Evolutionary conservation across 1,140 invertebrate genomes (phyloP), one percentile per base, ranked within the genome.

Genomic region (Zaprionus taronus): DNA sequence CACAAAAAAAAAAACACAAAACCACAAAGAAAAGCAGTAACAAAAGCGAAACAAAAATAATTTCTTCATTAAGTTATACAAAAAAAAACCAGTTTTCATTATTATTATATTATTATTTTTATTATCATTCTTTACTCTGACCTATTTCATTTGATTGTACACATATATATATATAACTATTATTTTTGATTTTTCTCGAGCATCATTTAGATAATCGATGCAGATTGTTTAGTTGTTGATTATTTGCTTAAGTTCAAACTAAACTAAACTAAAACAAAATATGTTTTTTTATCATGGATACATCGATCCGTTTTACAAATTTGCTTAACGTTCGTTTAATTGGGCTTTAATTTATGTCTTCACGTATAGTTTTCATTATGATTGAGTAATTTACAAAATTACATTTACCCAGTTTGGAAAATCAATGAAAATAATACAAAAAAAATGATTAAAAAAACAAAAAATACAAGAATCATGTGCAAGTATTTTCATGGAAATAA

Each of bases 401-500:
- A 85, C 82, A 67, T 64, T 51, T 47, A 41, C 20, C 55, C 55
- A 17, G 14, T 9, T 77, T 28, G 51, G 20, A 69, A 72, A 51
- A 55, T 57, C 41, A 41, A 76, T 47, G 34, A 61, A 86, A 75
- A 22, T 24, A 51, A 51, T 64, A 70, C 22, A 67, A 65, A 56
- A 65, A 56, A 55, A 68, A 60, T 9, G 17, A 17, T 47, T 11
- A 71, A 49, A 34, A 34, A 34, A 36, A 56, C 5, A 68, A 73
- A 44, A 67, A 38, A 36, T 53, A 77, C 47, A 72, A 61, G 76
- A 56, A 89, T 69, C 56, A 90, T 85, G 85, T 89, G 85, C 85
- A 89, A 89, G 85, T 90, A 90, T 89, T 89, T 89, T 90, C 85
- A 84, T 80, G 81, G 79, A 89, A 85, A 89, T 85, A 79, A 90